A percentile compares a stretch with the other conserved stretches of the same genome.
These are phyloP conservation scores for Bacillus rossius DNA, from an alignment of 1,140 invertebrate species.

Conservation along the genomic window DNA sequence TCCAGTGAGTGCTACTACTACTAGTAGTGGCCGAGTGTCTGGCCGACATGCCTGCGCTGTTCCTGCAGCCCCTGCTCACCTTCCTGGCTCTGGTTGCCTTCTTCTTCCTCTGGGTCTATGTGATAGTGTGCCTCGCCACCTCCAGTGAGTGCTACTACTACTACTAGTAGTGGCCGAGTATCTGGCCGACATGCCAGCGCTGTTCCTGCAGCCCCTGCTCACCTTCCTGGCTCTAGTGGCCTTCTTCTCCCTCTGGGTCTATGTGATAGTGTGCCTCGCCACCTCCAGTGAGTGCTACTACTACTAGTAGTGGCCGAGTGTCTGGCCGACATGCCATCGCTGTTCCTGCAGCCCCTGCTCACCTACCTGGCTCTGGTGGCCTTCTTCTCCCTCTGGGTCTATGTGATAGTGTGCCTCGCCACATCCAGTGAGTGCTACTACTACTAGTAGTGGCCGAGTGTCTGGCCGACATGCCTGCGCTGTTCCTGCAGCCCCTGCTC, in stretches of 20 bases:
- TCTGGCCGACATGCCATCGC: constrained; percentile 72
- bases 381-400: constrained; percentile 83
- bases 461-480: constrained; percentile 72
- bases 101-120: constrained; percentile 77
- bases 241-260: constrained; percentile 83
- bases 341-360: constrained; percentile 82
- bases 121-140: constrained; percentile 66
- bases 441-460: too few relatives aligned
- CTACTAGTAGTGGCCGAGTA: too few relatives aligned
- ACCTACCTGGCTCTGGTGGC: constrained; percentile 72
- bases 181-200: constrained; percentile 72
- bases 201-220: constrained; percentile 82
- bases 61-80: constrained; percentile 83
- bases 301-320: too few relatives aligned
- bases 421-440: constrained; percentile 66
- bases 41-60: constrained; percentile 75
- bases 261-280: constrained; percentile 64
- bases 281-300: constrained; percentile 66
- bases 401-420: constrained; percentile 64
- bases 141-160: constrained; percentile 64
- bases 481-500: constrained; percentile 82
- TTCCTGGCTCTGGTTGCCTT: constrained; percentile 73
- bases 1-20: constrained; percentile 64
- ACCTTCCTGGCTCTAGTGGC: constrained; percentile 72
- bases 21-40: too few relatives aligned